Conservation (phyloP, 2,888 invertebrate genomes). For the Agrotis exclamationis region DNA sequence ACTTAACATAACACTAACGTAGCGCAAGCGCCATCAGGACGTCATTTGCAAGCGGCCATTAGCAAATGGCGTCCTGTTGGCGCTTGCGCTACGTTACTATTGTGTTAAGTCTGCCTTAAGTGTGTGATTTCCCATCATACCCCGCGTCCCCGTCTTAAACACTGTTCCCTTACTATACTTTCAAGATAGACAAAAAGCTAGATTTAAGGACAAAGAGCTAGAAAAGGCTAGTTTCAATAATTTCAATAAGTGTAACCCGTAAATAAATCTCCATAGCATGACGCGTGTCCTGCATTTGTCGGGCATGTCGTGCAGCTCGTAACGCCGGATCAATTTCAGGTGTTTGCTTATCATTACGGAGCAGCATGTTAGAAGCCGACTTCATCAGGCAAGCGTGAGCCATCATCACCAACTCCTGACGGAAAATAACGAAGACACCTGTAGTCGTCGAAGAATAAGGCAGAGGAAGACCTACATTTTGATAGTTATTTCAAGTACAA, state of each 20-base stretch:
- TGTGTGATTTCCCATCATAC: too few relatives aligned
- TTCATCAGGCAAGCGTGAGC: conserved; percentile 82
- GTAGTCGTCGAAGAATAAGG: too few relatives aligned
- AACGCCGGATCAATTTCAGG: conserved; percentile 66
- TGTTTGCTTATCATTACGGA: conserved; percentile 59
- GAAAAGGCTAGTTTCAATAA: not conserved
- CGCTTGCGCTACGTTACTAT: too few relatives aligned
- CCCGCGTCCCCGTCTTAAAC: too few relatives aligned
- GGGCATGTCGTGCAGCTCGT: conserved; percentile 83
- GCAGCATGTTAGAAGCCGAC: conserved; percentile 71
- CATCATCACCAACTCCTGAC: conserved; percentile 84
- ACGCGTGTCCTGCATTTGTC: conserved; percentile 80
- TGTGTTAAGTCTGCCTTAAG: too few relatives aligned
- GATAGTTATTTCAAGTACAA: too few relatives aligned
- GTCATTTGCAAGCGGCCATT: too few relatives aligned
- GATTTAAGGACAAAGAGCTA: not conserved
- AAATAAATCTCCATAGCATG: conserved; percentile 83
- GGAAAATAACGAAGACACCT: not conserved
- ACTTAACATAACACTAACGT: too few relatives aligned
- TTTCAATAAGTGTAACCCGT: conserved; percentile 68
- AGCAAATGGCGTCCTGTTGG: too few relatives aligned
- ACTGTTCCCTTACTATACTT: too few relatives aligned
- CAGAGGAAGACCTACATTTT: too few relatives aligned
- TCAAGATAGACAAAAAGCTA: not conserved
- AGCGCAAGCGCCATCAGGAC: too few relatives aligned